Base-by-base conservation (phyloP, 1,140 invertebrate genomes). In the Hycleus cichorii region DNA sequence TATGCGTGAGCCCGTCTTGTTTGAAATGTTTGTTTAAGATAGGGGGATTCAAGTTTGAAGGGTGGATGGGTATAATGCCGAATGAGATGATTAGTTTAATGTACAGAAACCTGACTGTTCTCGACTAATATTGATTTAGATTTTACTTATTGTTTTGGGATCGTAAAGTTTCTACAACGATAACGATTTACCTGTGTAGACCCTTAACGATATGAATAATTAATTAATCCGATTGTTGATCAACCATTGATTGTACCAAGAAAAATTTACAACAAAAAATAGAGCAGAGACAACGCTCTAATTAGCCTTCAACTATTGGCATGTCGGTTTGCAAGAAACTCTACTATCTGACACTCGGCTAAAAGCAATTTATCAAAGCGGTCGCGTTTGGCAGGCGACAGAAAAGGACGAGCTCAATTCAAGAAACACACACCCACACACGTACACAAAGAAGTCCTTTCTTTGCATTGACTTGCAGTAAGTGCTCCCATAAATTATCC, bases 401-500 rank as follows among this genome's bases (percentile, higher is more conserved):
- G 60, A 60, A 65, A 58, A 60, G 54, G 58, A 63, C 57, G 55
- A 54, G 49, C 49, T 55, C 57, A 40, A 53, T 47, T 56, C 49
- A 57, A 47, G 40, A 49, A 5, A 32, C 7, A 32, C 32, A 32
- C 32, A 32, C 32, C 4, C 32, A 32, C 32, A 32, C 32, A 18
- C 18, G 18, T 18, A 18, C 18, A 32, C 32, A 32, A 32, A 32
- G 32, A 32, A 32, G 60, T 56, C 60, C 64, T 64, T 67, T 67
- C 63, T 60, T 63, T 61, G 57, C 66, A 65, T 68, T 66, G 63
- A 65, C 59, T 64, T 60, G 54, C 58, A 62, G 58, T 59, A 66
- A 68, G 64, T 65, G 62, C 57, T 49, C 53, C 64, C 49, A 69
- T 70, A 70, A 65, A 69, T 70, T 69, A 66, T 60, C 62, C 59